Conservation (phyloP, 1,140 invertebrate genomes). For the Aricia agestis region DNA sequence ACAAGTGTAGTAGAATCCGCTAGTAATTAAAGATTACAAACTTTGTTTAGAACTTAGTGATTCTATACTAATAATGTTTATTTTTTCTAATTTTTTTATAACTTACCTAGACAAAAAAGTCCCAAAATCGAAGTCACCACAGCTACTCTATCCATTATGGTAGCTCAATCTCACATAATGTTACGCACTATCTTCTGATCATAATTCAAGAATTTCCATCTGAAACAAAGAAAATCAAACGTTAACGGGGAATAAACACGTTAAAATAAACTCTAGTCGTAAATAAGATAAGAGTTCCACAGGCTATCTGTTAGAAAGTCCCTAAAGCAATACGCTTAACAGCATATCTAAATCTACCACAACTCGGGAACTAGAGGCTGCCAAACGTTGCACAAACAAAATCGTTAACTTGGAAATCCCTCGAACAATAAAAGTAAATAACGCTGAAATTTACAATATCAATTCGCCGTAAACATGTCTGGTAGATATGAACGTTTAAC, state of each 20-base stretch:
- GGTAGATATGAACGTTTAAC: neutral
- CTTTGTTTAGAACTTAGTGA: too few species aligned
- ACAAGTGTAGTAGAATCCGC: too few species aligned
- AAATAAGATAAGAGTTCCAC: neutral
- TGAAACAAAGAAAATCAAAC: conserved; percentile 42
- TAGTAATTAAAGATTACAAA: too few species aligned
- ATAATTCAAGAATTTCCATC: conserved; percentile 44
- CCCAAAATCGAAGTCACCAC: conserved; percentile 55
- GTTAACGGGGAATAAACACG: neutral
- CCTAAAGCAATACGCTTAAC: neutral
- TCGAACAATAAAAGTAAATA: conserved; percentile 4
- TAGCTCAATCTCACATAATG: conserved; percentile 45
- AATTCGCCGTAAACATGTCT: conserved; percentile 11
- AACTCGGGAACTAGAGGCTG: neutral
- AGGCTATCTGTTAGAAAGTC: neutral
- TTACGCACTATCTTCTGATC: conserved; percentile 33
- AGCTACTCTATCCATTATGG: conserved; percentile 50
- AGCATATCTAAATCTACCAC: neutral
- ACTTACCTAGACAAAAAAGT: conserved; percentile 60
- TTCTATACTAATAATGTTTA: too few species aligned
- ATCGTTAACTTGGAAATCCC: conserved; percentile 3
- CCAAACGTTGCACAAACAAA: neutral
- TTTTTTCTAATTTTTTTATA: neutral
- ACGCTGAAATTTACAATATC: conserved; percentile 12
- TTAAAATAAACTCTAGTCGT: conserved; percentile 1